Base-by-base conservation (phyloP, 23 tunicate species). In the Botrylloides violaceus region DNA sequence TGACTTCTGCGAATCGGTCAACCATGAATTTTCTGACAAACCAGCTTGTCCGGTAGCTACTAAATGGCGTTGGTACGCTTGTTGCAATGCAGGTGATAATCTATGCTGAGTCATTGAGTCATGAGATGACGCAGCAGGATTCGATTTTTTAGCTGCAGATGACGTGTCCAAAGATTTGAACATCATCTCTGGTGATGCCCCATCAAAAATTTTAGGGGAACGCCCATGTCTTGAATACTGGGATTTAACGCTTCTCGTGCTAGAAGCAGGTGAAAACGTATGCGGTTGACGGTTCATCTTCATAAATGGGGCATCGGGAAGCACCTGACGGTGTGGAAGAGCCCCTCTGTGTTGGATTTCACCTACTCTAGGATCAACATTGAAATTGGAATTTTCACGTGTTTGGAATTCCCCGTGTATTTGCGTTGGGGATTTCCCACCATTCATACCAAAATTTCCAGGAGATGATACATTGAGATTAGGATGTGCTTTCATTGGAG, bases 1-100 rank as follows among this genome's bases (percentile, higher is more conserved):
- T 7, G 12, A 7, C 15, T 43, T 43, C 53, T 9, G 15, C 15
- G 53, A 43, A 9, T 15, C 53, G 15, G 12, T 43, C 12, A 7
- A 15, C 53, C 53, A 43, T 15, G 53, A 43, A 43, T 43, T 43
- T 43, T 43, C 53, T 15, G 53, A 43, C 53, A 15, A 7, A 9
- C 15, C 53, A 9, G 53, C 9, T 43, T 43, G 53, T 15, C 53
- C 53, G 53, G 53, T 63, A 6, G 70, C 70, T 33, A 25, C 70
- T 63, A 63, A 33, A 63, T 63, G 70, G 36, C 70, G 35, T 21
- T 27, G 33, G 70, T 63, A 63, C 32, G 70, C 70, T 28, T 63
- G 34, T 31, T 29, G 70, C 33, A 63, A 63, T 4, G 70, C 32
- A 25, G 32, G 34, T 9, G 70, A 63, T 43, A 43, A 7, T 43